A percentile compares a stretch with the other conserved stretches of the same genome.
phyloP scores from a whole-genome alignment of 2,888 invertebrate species.

The Choristoneura rosaceana region DNA sequence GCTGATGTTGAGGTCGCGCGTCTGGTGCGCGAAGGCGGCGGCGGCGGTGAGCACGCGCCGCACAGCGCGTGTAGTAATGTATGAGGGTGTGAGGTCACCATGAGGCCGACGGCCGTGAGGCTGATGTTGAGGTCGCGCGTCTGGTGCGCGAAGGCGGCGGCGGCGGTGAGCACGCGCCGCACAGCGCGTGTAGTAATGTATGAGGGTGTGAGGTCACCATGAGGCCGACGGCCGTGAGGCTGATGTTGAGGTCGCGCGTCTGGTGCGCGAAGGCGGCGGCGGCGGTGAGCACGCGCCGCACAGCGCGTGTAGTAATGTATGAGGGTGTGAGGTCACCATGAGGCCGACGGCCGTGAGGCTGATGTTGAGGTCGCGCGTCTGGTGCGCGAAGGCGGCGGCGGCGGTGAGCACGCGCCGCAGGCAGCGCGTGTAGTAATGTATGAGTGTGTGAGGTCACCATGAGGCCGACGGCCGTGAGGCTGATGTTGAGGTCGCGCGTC shows the following conservation, averaged over 20 bases:
- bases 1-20: slow-evolving; percentile 98
- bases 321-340: no score
- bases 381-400: slow-evolving; percentile 97
- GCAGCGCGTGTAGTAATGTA: no score
- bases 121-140: slow-evolving; percentile 98
- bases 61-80: no score
- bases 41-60: slow-evolving; percentile 96
- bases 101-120: slow-evolving; percentile 97
- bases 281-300: slow-evolving; percentile 95
- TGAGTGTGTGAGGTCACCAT: no score
- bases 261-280: slow-evolving; percentile 98
- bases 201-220: no score
- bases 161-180: slow-evolving; percentile 95
- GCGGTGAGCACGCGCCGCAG: slow-evolving; percentile 96
- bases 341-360: slow-evolving; percentile 98
- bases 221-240: slow-evolving; percentile 97
- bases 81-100: no score
- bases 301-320: no score
- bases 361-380: slow-evolving; percentile 98
- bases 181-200: no score
- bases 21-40: slow-evolving; percentile 98
- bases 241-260: slow-evolving; percentile 98
- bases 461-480: slow-evolving; percentile 97
- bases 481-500: slow-evolving; percentile 98
- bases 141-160: slow-evolving; percentile 98